Conservation (phyloP, 2,113 vertebrate species). For the Lepus europaeus region DNA sequence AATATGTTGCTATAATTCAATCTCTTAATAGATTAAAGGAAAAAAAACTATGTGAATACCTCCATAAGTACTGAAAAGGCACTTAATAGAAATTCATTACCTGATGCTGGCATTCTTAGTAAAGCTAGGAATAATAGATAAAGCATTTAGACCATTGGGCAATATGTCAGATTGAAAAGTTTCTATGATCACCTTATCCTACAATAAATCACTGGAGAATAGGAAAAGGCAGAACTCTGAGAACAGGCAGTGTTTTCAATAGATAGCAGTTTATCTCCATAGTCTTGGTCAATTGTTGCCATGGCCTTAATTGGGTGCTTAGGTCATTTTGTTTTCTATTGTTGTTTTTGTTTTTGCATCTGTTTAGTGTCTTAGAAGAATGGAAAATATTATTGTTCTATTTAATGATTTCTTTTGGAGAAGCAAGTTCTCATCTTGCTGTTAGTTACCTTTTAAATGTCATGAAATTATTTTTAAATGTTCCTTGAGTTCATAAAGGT, state of each 20-base stretch:
- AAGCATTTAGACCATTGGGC: constrained; percentile 16
- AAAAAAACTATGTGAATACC: constrained; percentile 53
- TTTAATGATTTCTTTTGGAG: constrained; percentile 46
- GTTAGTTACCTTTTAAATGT: constrained; percentile 57
- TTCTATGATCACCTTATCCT: neutral
- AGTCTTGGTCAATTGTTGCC: neutral
- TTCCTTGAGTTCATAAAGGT: constrained; percentile 58
- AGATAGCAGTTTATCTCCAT: constrained; percentile 2
- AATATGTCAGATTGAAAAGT: constrained; percentile 47
- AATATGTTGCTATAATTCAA: constrained; percentile 48
- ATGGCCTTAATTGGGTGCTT: constrained; percentile 20
- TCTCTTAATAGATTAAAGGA: constrained; percentile 50
- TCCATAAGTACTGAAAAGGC: constrained; percentile 11
- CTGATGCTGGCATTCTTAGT: constrained; percentile 44
- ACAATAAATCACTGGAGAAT: constrained; percentile 44
- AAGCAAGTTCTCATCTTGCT: constrained; percentile 53
- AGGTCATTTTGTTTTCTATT: constrained; percentile 3
- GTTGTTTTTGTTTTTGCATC: neutral
- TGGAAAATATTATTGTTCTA: constrained; percentile 27
- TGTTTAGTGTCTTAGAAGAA: constrained; percentile 37
- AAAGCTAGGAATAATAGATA: constrained; percentile 54
- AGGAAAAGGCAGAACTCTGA: constrained; percentile 2
- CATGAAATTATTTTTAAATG: constrained; percentile 64
- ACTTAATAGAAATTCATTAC: constrained; percentile 62
- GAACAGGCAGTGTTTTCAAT: neutral